These are phyloP conservation scores for Buceros bicornis DNA, from an alignment of 2,797 vertebrate genomes.

Conservation along the genomic window DNA sequence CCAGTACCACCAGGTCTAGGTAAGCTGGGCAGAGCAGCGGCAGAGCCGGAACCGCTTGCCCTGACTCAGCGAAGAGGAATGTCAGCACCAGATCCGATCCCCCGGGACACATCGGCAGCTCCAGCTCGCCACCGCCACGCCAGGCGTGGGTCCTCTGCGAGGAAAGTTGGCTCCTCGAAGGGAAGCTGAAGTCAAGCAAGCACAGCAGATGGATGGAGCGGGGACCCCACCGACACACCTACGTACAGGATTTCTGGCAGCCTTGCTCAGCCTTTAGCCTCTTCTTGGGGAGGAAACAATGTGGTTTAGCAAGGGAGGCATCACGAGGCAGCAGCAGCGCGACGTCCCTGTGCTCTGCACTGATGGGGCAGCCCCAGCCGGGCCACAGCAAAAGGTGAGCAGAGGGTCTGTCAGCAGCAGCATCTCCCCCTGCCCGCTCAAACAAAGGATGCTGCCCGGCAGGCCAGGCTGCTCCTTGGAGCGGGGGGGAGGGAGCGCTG, in stretches of 20 bases:
- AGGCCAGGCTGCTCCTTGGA: not conserved
- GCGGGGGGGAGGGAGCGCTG: not conserved
- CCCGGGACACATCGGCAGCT: not conserved
- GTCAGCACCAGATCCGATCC: not conserved
- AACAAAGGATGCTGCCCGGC: not conserved
- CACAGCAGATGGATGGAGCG: not conserved
- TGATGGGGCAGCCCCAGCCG: not conserved
- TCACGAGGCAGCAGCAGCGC: fast-evolving
- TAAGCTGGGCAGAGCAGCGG: not conserved
- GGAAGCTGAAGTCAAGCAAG: not conserved
- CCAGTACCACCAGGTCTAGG: fast-evolving
- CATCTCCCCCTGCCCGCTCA: fast-evolving
- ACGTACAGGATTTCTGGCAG: not conserved
- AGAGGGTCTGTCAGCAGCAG: not conserved
- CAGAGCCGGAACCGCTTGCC: not conserved
- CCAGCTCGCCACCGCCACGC: not conserved
- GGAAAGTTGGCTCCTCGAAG: not conserved
- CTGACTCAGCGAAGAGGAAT: not conserved
- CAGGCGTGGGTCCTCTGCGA: not conserved
- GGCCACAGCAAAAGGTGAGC: not conserved
- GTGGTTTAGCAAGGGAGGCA: not conserved
- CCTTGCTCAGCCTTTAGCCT: not conserved
- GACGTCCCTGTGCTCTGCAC: fast-evolving
- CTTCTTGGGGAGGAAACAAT: fast-evolving
- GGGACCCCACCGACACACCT: not conserved